Evolutionary conservation across 2,113 vertebrate species (phyloP), one percentile per base, ranked within the genome.

Genomic region (Pseudorasbora parva): DNA sequence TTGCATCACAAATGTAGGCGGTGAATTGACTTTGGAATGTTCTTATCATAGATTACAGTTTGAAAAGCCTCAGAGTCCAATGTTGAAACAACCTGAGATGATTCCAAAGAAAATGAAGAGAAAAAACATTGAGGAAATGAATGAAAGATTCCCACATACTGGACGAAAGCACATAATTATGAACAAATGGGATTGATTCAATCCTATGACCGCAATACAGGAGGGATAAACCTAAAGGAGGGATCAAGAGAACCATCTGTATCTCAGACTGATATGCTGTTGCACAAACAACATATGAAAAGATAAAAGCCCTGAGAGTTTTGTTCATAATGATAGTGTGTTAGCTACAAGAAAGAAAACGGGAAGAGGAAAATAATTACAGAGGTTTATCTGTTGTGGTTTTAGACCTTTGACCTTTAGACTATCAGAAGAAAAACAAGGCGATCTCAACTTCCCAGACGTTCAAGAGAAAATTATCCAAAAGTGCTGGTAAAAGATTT

Each of bases 61-160:
- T 59, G 51, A 21, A 57, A 23, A 60, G 25, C n/a, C 73, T 15
- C 59, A 4, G 23, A 47, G 37, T 8, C 7, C 21, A 21, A 17
- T 78, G 57, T 62, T 15, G 6, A 78, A 15, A 47, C 23, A 14
- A 62, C 15, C 19, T 0, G 11, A 82, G 6, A 2, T 10, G 0
- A 76, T 6, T 8, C 1, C 77, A 51, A 80, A 56, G 59, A 85
- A 71, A 69, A 87, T 88, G 41, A 88, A 85, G 86, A 90, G 84
- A 59, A 57, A 0, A 0, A 25, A 4, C 62, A 69, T 4, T 30
- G 76, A 77, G 7, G 6, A 71, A 37, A 37, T 56, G 5, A 66
- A 54, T 54, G 62, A 9, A 8, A 71, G 27, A n/a, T 45, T 17
- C 33, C 37, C 17, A 33, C 27, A 17, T 66, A 33, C 62, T 17